Base-by-base conservation (phyloP, 2,888 invertebrate genomes). In the Gasteruption jaculator region DNA sequence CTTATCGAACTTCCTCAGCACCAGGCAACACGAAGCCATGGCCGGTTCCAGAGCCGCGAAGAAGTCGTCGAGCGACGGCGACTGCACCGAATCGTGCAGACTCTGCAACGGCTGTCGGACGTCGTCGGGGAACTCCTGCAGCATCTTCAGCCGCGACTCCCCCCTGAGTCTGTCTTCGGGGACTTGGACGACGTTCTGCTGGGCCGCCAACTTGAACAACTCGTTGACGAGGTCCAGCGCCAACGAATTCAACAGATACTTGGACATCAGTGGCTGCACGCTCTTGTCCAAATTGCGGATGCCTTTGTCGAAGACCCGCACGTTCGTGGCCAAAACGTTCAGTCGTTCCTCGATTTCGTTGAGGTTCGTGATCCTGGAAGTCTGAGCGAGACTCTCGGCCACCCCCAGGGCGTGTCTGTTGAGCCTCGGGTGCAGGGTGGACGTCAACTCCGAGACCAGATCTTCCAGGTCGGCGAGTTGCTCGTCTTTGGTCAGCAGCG, bases 1-100 rank as follows among this genome's bases (percentile, higher is more conserved):
- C 68, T 92, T 93, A 65, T 95, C 94, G 47, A 85, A 77, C 71
- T 93, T 94, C 60, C 86, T 89, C 47, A 91, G 71, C 53, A 88
- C 84, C 80, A 91, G 83, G 45, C 85, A 83, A 64, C 85, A 86
- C 35, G 78, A 74, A 12, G 79, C 73, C 53, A 93, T 73, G 32
- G 85, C 82, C 1, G 77, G 69, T 57, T 93, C 92, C 26, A 86
- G 74, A n/a, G 81, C 76, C 53, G 76, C 75, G 54, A 88, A 79
- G 68, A 93, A 93, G 4, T 86, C 83, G 40, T 93, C 93, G 41
- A 91, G 73, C 43, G 76, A 82, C 61, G 77, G 80, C 33, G 83
- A 84, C 48, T 76, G 73, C 7, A 91, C 61, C 5, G 85, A 75
- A 61, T 81, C 83, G 58, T 90, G 83, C 21, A 91, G 70, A 50